phyloP scores from a whole-genome alignment of 2,888 invertebrate species.

The Tiphia femorata region DNA sequence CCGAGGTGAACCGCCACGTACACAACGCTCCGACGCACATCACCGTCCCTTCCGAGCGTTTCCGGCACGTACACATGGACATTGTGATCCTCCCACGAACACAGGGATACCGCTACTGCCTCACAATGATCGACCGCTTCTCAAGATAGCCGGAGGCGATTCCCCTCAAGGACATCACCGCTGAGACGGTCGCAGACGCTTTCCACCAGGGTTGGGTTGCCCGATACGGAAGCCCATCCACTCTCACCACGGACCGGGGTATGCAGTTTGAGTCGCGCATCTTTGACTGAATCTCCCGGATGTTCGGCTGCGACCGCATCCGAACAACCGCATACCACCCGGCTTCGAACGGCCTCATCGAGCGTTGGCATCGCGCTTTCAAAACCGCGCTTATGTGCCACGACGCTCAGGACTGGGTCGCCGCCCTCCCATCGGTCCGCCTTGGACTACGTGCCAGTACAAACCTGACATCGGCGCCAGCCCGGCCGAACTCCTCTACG shows the following conservation, averaged over 20 bases:
- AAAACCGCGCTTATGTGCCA: not conserved
- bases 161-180: not conserved
- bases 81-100: not conserved
- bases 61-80: not conserved
- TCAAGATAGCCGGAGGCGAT: too few relatives aligned
- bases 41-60: too few relatives aligned
- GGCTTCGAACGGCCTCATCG: not conserved
- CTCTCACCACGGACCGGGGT: not conserved
- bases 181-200: not conserved
- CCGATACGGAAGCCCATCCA: not conserved
- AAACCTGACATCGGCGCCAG: not conserved
- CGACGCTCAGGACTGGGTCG: not conserved
- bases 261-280: not conserved
- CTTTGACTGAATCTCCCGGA: not conserved
- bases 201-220: not conserved
- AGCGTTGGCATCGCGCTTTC: not conserved
- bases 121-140: too few relatives aligned
- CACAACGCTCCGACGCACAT: not conserved
- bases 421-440: not conserved
- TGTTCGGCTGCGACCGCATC: not conserved
- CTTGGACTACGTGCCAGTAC: not conserved
- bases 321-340: not conserved
- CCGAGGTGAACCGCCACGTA: slow-evolving; percentile 52
- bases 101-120: not conserved
- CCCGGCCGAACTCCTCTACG: not conserved